Conservation (phyloP, 2,113 vertebrate species). For the Leptodactylus fuscus region DNA sequence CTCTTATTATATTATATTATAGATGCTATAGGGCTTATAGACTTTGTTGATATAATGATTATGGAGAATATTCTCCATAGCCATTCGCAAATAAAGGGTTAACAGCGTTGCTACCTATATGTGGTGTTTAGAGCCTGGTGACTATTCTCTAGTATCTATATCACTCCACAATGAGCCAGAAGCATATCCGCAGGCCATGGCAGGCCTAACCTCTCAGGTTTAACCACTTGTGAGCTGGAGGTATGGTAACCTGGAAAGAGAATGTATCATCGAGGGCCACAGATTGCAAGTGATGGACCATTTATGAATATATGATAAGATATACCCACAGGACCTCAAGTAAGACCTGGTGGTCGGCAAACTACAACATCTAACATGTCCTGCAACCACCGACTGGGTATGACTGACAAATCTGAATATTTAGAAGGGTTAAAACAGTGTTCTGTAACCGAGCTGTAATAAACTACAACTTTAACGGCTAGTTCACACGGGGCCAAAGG, state of each 20-base stretch:
- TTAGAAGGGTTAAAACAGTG: background rate
- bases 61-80: background rate
- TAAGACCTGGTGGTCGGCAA: background rate
- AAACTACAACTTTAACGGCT: too few species aligned
- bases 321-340: background rate
- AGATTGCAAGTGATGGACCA: background rate
- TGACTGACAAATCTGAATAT: too few species aligned
- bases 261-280: background rate
- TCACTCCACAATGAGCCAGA: background rate
- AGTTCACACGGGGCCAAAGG: too few species aligned
- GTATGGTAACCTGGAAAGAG: background rate
- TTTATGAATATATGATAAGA: background rate
- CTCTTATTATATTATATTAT: too few species aligned
- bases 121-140: background rate
- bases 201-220: conserved; percentile 11
- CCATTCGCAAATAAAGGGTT: background rate
- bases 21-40: too few species aligned
- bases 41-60: too few species aligned
- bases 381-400: too few species aligned
- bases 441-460: background rate
- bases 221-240: conserved; percentile 2
- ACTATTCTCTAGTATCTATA: background rate
- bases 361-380: too few species aligned
- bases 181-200: conserved; percentile 4
- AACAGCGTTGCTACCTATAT: background rate